A percentile compares a stretch with the other conserved stretches of the same genome.
These are phyloP conservation scores for Heliconius hewitsoni DNA, from an alignment of 1,140 invertebrate species.

Conservation along the genomic window DNA sequence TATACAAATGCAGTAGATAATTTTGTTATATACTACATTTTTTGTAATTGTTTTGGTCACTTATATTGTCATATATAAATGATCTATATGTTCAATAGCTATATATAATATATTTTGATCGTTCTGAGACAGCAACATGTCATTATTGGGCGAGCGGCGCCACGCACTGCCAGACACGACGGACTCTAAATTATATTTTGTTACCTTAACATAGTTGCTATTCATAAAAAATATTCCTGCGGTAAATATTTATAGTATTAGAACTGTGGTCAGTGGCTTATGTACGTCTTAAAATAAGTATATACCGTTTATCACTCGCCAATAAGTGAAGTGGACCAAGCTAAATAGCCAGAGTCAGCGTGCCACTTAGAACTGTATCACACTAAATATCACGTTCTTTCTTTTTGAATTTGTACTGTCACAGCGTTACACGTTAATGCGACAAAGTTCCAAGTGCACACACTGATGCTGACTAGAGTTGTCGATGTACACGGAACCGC, in stretches of 20 bases:
- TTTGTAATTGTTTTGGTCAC: background rate
- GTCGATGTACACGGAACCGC: background rate
- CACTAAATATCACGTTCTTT: background rate
- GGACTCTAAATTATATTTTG: conserved; percentile 29
- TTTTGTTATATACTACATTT: background rate
- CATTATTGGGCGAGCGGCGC: background rate
- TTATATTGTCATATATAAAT: background rate
- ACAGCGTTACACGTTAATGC: background rate
- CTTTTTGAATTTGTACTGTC: background rate
- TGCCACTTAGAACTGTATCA: background rate
- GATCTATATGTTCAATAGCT: background rate
- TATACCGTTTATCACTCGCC: conserved; percentile 19
- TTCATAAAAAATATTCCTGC: conserved; percentile 12
- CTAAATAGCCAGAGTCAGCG: background rate
- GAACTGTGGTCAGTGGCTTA: conserved; percentile 26
- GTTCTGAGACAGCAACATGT: background rate
- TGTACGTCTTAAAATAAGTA: conserved; percentile 20
- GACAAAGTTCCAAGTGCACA: background rate
- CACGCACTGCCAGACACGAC: conserved; percentile 7
- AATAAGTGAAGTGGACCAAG: conserved; percentile 18
- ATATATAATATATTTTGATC: background rate
- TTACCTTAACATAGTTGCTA: conserved; percentile 34
- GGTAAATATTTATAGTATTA: conserved; percentile 14
- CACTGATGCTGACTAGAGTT: background rate
- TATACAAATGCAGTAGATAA: conserved; percentile 1